Base-by-base conservation (phyloP, 2,888 invertebrate species). In the Deilephila elpenor region DNA sequence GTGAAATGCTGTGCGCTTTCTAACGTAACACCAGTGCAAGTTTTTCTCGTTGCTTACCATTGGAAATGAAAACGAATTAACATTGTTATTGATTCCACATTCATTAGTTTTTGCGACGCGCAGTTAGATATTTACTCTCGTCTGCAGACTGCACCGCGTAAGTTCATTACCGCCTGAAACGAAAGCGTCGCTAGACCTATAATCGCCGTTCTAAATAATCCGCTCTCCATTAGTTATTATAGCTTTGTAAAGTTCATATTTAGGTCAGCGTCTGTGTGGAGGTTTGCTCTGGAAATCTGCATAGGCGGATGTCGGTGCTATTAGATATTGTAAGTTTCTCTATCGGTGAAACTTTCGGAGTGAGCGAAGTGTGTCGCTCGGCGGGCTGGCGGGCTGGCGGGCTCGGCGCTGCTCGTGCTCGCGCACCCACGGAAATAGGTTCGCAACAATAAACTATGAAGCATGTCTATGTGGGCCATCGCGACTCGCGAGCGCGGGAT, bases 291-390 rank as follows among this genome's bases (percentile, higher is more conserved):
- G 93, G 92, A 92, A 93, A 93, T 93, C 93, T 93, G 93, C 93
- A 93, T 93, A 93, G 92, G 93, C 93, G 93, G 93, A 93, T 93
- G 93, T 92, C 79, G 88, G 90, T 87, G 90, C 89, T 90, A 91
- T 92, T 93, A 93, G 91, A 92, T 91, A 91, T 91, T 90, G 92
- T 91, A 88, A 89, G 90, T 93, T 93, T 94, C 94, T 93, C 93
- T 91, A 89, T 89, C 84, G 92, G 92, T 90, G 93, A 93, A 94
- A 94, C 93, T 92, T 93, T 93, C 89, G 88, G 90, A 91, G 89
- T 88, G 87, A 89, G 88, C 88, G 86, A 93, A 93, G 91, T 93
- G 88, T 91, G 92, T 89, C 93, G 87, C 84, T 86, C 84, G 44
- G 44, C 44, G 44, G 44, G 44, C 44, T 11, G 44, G 44, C 44